Base-by-base conservation (phyloP, 2,888 invertebrate species). In the Drosophila flavopinicola region DNA sequence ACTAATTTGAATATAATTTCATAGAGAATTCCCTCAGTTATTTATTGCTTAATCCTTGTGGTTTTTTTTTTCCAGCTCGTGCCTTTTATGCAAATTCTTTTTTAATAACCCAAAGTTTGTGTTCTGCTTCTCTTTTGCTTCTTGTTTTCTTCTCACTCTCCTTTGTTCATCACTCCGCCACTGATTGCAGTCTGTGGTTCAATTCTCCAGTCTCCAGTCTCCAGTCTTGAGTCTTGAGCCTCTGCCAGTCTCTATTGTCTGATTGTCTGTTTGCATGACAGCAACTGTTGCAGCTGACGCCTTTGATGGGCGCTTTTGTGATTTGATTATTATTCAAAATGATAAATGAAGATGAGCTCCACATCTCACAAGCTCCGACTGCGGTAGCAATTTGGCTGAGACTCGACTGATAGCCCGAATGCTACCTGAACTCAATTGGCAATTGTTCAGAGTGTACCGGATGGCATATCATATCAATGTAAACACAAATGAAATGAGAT, bases 251-350 rank as follows among this genome's bases (percentile, higher is more conserved):
- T 20, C 20, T 60, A 52, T 67, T 73, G 63, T 72, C 52, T 35
- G 45, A 15, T 38, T 45, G 39, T 35, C 48, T 53, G 59, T 20
- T 83, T 63, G 69, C 73, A 51, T 42, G 27, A 27, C 27, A 37
- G 56, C 37, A 44, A 47, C 52, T 53, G 66, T 47, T 41, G 57
- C 53, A 49, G 59, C 52, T 69, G 73, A 75, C 68, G 84, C 72
- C 75, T 82, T 83, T 76, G 69, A 51, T 63, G 49, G 58, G 27
- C 33, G 75, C 83, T 72, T 87, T 83, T 70, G 72, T 79, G 84
- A 75, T 85, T 85, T 85, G 84, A 85, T 85, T 80, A 85, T 87
- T 87, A 85, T 87, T 84, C 86, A 87, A 87, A 87, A 84, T 85
- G 85, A 85, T 85, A 85, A 85, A 85, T 85, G 85, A 85, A 85